Evolutionary conservation across 92 coral and sea anemone species (phyloP), one percentile per base, ranked within the genome.

Genomic region (Porites rus): DNA sequence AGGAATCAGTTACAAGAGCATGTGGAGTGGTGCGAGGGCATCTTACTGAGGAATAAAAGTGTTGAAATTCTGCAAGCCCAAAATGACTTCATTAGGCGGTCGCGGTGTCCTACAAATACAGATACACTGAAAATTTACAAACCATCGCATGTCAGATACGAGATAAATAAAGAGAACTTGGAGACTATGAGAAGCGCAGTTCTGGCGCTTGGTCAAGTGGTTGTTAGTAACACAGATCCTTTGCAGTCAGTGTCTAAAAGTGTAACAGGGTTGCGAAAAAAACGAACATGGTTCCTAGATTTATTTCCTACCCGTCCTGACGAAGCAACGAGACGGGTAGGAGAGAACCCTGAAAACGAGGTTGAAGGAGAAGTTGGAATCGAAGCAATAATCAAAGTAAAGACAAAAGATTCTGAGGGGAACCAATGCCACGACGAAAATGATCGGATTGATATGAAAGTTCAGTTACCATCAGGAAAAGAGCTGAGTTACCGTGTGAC

Each of bases 151-250:
- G 14, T 52, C 58, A 62, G 72, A 11, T 78, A 31, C 51, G 8
- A 54, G 51, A 63, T 43, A 62, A 51, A 63, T 78, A 6, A 63
- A 63, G 38, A 62, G 9, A 5, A 3, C 11, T 0, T 43, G 4
- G 20, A 63, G 18, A 9, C 1, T 12, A n/a, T 63, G 2, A 63
- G 8, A 64, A 8, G 10, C 13, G 8, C 52, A 2, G 83, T 52
- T 8, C 75, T 74, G 28, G 28, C 28, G 28, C 28, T 25, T 12
- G 93, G 93, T 1, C 83, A 28, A 20, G 76, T 90, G 59, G 84
- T 79, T 66, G 91, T 81, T 10, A 86, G 84, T 56, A n/a, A n/a
- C 11, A 86, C 93, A 1, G 93, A 90, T 62, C 50, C 88, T 6
- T 74, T 66, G 20, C 31, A 28, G 18, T 81, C 90, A 13, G 79